These are phyloP conservation scores for Stegana nigrithorax DNA, from an alignment of 2,888 invertebrate genomes.

Conservation along the genomic window DNA sequence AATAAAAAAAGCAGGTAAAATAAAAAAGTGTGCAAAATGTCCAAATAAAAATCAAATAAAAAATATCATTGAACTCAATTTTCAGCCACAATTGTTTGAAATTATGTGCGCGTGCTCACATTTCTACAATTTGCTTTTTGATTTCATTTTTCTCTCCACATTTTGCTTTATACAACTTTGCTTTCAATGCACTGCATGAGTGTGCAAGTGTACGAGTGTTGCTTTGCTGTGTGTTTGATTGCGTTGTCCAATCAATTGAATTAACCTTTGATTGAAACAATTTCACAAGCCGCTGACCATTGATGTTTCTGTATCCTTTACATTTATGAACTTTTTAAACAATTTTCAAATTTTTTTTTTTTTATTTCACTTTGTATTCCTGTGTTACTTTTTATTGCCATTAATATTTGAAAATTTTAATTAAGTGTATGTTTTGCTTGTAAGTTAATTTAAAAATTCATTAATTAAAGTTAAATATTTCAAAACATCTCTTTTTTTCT, in stretches of 20 bases:
- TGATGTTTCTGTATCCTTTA: neutral
- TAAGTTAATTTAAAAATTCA: neutral
- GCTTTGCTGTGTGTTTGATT: neutral
- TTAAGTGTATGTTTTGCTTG: neutral
- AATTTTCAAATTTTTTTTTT: neutral
- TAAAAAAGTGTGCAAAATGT: neutral
- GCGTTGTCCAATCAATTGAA: neutral
- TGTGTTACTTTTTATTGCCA: neutral
- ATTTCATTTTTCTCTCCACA: neutral
- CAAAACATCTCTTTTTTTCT: neutral
- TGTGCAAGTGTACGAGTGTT: neutral
- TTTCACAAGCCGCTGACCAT: neutral
- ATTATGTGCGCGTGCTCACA: neutral
- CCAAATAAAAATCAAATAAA: neutral
- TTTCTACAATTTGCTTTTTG: neutral
- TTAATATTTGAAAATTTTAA: neutral
- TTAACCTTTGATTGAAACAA: neutral
- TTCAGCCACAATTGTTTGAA: neutral
- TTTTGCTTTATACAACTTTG: neutral
- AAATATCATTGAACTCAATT: conserved; percentile 8
- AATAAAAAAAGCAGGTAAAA: neutral
- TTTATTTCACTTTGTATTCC: neutral
- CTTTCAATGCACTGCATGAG: neutral
- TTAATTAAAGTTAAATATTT: neutral
- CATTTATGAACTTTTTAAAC: no score